A percentile compares a stretch with the other conserved stretches of the same genome.
phyloP scores from a whole-genome alignment of 2,797 vertebrate species.

The Pelochelys cantorii region DNA sequence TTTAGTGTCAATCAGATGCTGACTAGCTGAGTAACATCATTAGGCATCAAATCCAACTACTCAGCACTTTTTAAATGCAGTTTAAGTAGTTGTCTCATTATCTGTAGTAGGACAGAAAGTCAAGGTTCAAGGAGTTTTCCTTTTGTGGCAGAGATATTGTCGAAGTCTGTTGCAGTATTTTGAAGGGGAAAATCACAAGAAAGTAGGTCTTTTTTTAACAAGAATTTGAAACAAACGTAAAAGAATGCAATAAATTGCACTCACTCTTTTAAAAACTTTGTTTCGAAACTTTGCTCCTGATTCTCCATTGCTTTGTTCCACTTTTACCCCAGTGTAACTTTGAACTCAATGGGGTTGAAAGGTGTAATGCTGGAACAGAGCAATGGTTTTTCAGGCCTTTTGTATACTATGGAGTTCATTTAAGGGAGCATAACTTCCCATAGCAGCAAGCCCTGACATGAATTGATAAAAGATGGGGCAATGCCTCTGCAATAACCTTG shows the following conservation, averaged over 20 bases:
- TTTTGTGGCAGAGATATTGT: slow-evolving; percentile 65
- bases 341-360: slow-evolving; percentile 19
- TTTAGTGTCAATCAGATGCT: slow-evolving; percentile 87
- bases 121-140: slow-evolving; percentile 81
- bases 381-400: slow-evolving; percentile 49
- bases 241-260: neutral
- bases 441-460: neutral
- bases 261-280: slow-evolving; percentile 19
- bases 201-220: slow-evolving; percentile 29
- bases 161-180: slow-evolving; percentile 64
- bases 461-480: slow-evolving; percentile 67
- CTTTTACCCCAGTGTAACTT: slow-evolving; percentile 17
- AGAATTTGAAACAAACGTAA: slow-evolving; percentile 31
- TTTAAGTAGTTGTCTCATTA: slow-evolving; percentile 91
- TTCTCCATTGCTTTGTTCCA: slow-evolving; percentile 62
- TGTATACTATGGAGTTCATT: slow-evolving; percentile 30
- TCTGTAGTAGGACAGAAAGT: slow-evolving; percentile 83
- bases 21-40: slow-evolving; percentile 83
- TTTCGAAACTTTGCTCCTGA: slow-evolving; percentile 26
- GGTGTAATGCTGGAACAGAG: slow-evolving; percentile 42
- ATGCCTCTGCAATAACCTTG: slow-evolving; percentile 52
- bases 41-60: slow-evolving; percentile 82
- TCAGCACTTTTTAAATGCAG: slow-evolving; percentile 87
- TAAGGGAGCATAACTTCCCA: slow-evolving; percentile 62
- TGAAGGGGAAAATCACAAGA: slow-evolving; percentile 45